Base-by-base conservation (phyloP, 2,113 vertebrate genomes). In the Gambusia holbrooki region DNA sequence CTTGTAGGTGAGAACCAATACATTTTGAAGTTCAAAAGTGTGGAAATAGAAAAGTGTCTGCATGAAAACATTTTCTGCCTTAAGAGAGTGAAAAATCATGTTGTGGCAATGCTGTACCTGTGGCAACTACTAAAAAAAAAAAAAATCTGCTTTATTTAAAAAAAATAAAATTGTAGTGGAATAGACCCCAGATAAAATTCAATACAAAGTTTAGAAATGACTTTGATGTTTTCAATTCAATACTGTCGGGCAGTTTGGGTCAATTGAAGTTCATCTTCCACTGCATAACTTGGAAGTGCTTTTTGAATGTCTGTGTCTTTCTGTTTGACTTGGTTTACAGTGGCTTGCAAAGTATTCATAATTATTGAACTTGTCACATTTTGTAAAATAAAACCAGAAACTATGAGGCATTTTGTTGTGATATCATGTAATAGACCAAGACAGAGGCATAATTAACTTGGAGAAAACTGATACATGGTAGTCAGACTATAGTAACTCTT, bases 121-220 rank as follows among this genome's bases (percentile, higher is more conserved):
- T 15, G 42, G 17, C 5, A 48, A 48, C 4, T 27, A 27, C 27
- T 27, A 19, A 48, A 19, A 0, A 1, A 19, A 19, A 15, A 17
- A 15, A 15, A 48, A 42, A 48, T 48, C 45, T 17, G 5, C 17
- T 19, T 48, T 48, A 48, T 48, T 48, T 7, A n/a, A 37, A 37
- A 37, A 3, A 37, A 32, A 5, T 27, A 27, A 27, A 27, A 8
- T 35, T 9, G 9, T 35, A 35, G 33, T 54, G 7, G 51, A 8
- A 25, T 51, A 4, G 48, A 17, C 42, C 42, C 12, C 45, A 74
- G 93, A 90, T 92, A 93, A 93, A 92, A 94, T 94, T 90, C 75
- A 94, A 92, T 93, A 91, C 86, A 83, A 67, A 89, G 87, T 91
- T 71, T 25, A 62, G 79, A 92, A 92, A 88, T 94, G 83, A 95